Percentiles rank a stretch among this genome's conserved stretches.
These are phyloP conservation scores for Apotomis betuletana DNA, from an alignment of 2,888 invertebrate genomes.

Conservation along the genomic window DNA sequence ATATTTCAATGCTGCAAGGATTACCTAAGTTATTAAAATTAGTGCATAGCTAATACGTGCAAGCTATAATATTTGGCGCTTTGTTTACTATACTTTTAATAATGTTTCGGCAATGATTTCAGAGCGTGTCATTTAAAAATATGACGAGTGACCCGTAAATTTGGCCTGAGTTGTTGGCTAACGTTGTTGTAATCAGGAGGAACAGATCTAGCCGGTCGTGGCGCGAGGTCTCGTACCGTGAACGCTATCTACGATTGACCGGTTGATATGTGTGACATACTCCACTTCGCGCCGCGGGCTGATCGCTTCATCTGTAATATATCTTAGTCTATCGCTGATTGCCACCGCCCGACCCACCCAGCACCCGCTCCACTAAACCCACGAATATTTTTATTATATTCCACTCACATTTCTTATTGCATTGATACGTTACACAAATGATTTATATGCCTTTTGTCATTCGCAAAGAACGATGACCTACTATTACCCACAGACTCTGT, in stretches of 20 bases:
- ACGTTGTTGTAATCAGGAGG: slow-evolving; percentile 49
- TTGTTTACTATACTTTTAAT: slow-evolving; percentile 1
- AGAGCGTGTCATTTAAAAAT: slow-evolving; percentile 25
- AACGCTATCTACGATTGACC: slow-evolving; percentile 64
- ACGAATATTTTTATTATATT: slow-evolving; percentile 64
- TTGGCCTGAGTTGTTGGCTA: slow-evolving; percentile 43
- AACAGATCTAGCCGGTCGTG: slow-evolving; percentile 45
- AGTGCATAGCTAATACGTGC: background rate
- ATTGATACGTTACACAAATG: slow-evolving; percentile 70
- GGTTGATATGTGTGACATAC: slow-evolving; percentile 67
- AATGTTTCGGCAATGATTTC: slow-evolving; percentile 25
- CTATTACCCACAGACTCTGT: slow-evolving; percentile 55
- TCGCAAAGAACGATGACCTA: slow-evolving; percentile 65
- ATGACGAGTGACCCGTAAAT: slow-evolving; percentile 26
- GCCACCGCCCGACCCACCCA: slow-evolving; percentile 46
- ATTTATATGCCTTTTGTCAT: slow-evolving; percentile 70
- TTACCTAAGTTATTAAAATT: slow-evolving; percentile 2
- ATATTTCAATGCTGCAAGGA: background rate
- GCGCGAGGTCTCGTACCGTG: slow-evolving; percentile 51
- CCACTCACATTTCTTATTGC: slow-evolving; percentile 64
- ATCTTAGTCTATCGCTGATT: slow-evolving; percentile 42
- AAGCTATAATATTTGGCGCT: background rate
- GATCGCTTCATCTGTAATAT: slow-evolving; percentile 42
- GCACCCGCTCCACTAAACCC: slow-evolving; percentile 53
- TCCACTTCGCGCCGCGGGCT: slow-evolving; percentile 64